Evolutionary conservation across 2,888 invertebrate genomes (phyloP).

Genomic region (Tupiocoris notatus): DNA sequence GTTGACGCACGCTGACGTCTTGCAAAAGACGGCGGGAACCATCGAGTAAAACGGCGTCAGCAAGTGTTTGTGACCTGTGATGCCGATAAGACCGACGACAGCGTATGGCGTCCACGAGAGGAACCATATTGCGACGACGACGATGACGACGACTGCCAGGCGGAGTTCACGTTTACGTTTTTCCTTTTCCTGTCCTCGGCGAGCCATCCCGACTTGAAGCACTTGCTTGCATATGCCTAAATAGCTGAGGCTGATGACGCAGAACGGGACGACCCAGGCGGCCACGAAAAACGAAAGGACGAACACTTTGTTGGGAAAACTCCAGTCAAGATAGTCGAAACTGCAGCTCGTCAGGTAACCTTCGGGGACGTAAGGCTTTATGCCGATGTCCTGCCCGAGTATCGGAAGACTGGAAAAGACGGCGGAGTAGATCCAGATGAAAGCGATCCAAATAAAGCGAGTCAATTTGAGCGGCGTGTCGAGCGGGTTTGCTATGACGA

Average conservation of each 20-base stretch:
- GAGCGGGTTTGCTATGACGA: slow-evolving; percentile 76
- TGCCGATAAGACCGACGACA: slow-evolving; percentile 70
- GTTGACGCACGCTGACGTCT: slow-evolving; percentile 76
- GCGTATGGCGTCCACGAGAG: slow-evolving; percentile 82
- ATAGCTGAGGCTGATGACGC: slow-evolving; percentile 71
- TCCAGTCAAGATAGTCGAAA: slow-evolving; percentile 76
- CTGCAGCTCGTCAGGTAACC: slow-evolving; percentile 76
- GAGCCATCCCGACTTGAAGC: slow-evolving; percentile 45
- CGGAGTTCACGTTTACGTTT: slow-evolving; percentile 68
- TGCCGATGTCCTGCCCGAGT: slow-evolving; percentile 61
- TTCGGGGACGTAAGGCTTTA: slow-evolving; percentile 77
- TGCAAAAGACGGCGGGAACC: slow-evolving; percentile 77
- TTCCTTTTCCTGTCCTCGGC: slow-evolving; percentile 57
- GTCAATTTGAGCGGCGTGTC: slow-evolving; percentile 66
- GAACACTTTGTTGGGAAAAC: slow-evolving; percentile 62
- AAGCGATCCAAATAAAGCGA: slow-evolving; percentile 60
- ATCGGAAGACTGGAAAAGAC: slow-evolving; percentile 70
- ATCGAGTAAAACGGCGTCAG: slow-evolving; percentile 70
- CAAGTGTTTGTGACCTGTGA: slow-evolving; percentile 63
- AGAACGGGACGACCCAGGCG: slow-evolving; percentile 72
- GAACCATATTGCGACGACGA: slow-evolving; percentile 72
- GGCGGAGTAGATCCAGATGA: slow-evolving; percentile 73
- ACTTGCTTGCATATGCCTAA: slow-evolving; percentile 64
- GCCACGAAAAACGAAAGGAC: slow-evolving; percentile 73
- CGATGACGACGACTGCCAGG: slow-evolving; percentile 66